Evolutionary conservation across 2,888 invertebrate species (phyloP), one percentile per base, ranked within the genome.

Genomic region (Dusona sp.): DNA sequence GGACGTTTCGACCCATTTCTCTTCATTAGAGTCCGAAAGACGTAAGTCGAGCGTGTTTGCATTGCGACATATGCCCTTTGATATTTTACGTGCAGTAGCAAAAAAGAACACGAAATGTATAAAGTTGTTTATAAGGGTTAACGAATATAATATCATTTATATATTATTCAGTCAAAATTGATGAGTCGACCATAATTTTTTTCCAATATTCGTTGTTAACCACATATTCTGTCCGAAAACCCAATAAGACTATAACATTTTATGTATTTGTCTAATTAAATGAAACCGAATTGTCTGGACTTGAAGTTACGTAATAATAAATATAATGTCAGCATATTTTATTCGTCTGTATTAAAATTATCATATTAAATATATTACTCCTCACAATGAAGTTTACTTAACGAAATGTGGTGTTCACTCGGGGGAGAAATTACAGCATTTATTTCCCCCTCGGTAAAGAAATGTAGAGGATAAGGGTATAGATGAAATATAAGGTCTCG

Each of bases 401-500:
- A 83, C 77, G 86, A 86, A 86, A 77, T 80, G 79, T 68, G 65
- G 83, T 29, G 42, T 45, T 48, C 78, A 22, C 51, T 57, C 64
- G 79, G 54, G 61, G 65, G 75, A 36, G 70, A 79, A 79, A 86
- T 83, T 70, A 72, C 65, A 72, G 79, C 83, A 83, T 79, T 86
- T 86, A 86, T 83, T 83, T 84, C 75, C 54, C 42, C 78, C 54
- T 72, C 65, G 48, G 48, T 42, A 42, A 79, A 79, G 74, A 80
- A 81, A 87, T n/a, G 79, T 78, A 72, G 64, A 78, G 83, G 22
- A 65, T 82, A 67, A 80, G 77, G 67, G 85, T 79, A 72, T 74
- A 73, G 80, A 70, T 74, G 79, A 85, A 87, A 88, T 88, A 88
- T 85, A 89, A 88, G 86, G 88, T 85, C 86, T 85, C 67, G 81